Evolutionary conservation across 2,113 vertebrate genomes (phyloP).

Genomic region (Origma solitaria): DNA sequence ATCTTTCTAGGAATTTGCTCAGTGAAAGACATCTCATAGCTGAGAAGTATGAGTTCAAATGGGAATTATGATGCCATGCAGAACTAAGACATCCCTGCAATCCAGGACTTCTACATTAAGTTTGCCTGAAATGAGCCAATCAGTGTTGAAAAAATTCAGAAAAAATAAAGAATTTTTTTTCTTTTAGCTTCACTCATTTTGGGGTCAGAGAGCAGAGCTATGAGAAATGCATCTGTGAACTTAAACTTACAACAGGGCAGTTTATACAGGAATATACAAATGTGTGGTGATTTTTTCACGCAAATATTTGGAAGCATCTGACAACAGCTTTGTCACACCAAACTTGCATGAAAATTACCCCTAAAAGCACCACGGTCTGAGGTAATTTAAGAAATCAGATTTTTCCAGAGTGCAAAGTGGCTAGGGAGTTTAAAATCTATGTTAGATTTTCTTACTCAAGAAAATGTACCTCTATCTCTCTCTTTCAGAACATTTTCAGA

Average conservation of each 20-base stretch:
- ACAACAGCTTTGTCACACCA: not conserved
- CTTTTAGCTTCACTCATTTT: not conserved
- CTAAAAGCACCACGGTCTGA: not conserved
- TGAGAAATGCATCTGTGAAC: not conserved
- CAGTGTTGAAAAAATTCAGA: not conserved
- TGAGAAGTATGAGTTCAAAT: not conserved
- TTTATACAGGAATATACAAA: not conserved
- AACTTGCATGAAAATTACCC: not conserved
- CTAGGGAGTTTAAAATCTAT: not conserved
- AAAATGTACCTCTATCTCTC: not conserved
- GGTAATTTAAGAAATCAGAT: not conserved
- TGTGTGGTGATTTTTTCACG: accelerated
- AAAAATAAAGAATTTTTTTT: not conserved
- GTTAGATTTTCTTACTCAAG: not conserved
- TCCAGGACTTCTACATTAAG: not conserved
- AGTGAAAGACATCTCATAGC: not conserved
- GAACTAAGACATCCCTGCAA: not conserved
- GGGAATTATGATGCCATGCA: not conserved
- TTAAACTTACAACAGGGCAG: not conserved
- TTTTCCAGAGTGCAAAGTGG: not conserved
- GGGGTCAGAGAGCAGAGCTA: not conserved
- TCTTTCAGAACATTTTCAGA: not conserved
- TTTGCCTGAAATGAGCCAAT: not conserved
- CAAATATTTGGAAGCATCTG: not conserved
- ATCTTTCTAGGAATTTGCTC: not conserved